Evolutionary conservation across 2,888 invertebrate species (phyloP).

Genomic region (Acronicta alni): DNA sequence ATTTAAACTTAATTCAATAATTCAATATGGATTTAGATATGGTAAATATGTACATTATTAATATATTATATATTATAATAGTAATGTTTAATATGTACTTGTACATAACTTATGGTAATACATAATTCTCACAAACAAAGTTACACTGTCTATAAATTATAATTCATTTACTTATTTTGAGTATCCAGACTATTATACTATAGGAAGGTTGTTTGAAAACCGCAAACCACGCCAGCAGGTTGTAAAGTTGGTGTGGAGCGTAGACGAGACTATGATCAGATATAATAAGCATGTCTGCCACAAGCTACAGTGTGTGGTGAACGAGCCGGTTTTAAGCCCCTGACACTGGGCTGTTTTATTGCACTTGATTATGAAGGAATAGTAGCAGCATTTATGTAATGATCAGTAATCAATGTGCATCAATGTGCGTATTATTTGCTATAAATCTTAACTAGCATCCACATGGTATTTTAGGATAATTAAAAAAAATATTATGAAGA

Average conservation of each 20-base stretch:
- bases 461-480: too few relatives aligned
- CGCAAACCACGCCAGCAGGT: constrained; percentile 4
- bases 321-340: constrained; percentile 13
- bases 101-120: not conserved
- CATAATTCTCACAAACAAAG: not conserved
- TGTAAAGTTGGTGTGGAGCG: constrained; percentile 5
- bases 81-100: not conserved
- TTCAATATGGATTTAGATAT: not conserved
- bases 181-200: not conserved
- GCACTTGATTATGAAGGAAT: constrained; percentile 15
- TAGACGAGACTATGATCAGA: constrained; percentile 12
- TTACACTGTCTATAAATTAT: not conserved
- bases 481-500: too few relatives aligned
- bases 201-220: constrained; percentile 16
- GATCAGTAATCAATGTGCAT: not conserved
- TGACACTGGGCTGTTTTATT: constrained; percentile 13
- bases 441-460: too few relatives aligned
- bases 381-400: constrained; percentile 15
- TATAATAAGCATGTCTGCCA: constrained; percentile 34
- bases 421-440: too few relatives aligned
- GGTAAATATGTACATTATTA: not conserved
- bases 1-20: constrained; percentile 1
- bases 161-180: not conserved
- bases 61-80: not conserved
- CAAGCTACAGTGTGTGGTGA: constrained; percentile 8